Percentiles rank a stretch among this genome's conserved stretches.
These are phyloP conservation scores for Clarias macrocephalus DNA, from an alignment of 2,113 vertebrate species.

Conservation along the genomic window DNA sequence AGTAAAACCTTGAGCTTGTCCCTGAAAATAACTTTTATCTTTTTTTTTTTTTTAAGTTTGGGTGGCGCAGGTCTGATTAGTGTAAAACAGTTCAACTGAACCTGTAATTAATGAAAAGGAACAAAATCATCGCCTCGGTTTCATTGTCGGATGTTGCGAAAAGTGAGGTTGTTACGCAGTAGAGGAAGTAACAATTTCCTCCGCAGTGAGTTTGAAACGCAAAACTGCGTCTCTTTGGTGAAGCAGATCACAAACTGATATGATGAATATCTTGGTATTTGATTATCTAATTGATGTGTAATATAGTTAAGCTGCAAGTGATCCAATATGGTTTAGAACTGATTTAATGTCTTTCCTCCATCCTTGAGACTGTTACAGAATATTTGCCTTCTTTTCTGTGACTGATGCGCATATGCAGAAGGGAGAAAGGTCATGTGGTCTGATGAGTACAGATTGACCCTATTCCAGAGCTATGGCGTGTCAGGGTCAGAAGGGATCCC, in stretches of 20 bases:
- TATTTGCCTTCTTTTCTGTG: neutral
- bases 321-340: neutral
- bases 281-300: neutral
- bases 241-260: neutral
- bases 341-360: neutral
- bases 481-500: too few species aligned
- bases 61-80: neutral
- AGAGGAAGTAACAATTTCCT: constrained; percentile 3
- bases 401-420: neutral
- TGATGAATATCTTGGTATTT: neutral
- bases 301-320: neutral
- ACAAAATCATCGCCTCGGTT: neutral
- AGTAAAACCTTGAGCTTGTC: neutral
- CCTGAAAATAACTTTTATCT: neutral
- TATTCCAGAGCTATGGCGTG: too few species aligned
- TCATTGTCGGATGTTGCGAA: neutral
- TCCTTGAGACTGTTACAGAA: neutral
- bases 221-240: neutral
- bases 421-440: too few species aligned
- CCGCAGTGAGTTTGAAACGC: neutral
- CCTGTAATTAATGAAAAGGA: neutral
- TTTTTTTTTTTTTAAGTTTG: neutral
- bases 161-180: neutral
- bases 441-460: too few species aligned
- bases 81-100: neutral